phyloP scores from a whole-genome alignment of 1,140 invertebrate genomes.

The Ceratosolen fusciceps region DNA sequence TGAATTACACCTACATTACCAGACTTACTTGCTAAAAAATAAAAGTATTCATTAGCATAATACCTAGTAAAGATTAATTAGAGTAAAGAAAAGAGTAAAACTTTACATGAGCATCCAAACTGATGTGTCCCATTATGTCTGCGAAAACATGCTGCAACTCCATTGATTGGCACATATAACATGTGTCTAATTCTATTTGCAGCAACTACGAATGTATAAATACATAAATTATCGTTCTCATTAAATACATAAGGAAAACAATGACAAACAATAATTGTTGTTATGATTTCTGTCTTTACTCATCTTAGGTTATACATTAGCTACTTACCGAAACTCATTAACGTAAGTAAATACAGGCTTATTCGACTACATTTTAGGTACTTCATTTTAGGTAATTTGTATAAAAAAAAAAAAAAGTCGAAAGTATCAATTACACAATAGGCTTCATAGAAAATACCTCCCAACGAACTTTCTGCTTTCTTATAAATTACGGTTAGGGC shows the following conservation, averaged over 20 bases:
- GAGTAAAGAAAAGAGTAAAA: not conserved
- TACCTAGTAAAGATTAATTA: not conserved
- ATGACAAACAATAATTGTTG: not conserved
- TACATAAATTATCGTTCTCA: no score
- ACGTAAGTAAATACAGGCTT: slow-evolving; percentile 25
- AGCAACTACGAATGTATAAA: slow-evolving; percentile 54
- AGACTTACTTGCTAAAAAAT: slow-evolving; percentile 73
- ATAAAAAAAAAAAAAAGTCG: slow-evolving; percentile 13
- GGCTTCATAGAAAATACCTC: slow-evolving; percentile 35
- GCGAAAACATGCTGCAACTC: slow-evolving; percentile 84
- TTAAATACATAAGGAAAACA: not conserved
- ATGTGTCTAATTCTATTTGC: slow-evolving; percentile 80
- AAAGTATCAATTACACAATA: slow-evolving; percentile 24
- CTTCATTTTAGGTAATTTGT: slow-evolving; percentile 27
- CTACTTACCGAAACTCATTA: slow-evolving; percentile 39
- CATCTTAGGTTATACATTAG: slow-evolving; percentile 10
- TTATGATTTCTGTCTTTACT: slow-evolving; percentile 15
- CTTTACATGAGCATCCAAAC: slow-evolving; percentile 90
- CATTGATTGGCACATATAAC: slow-evolving; percentile 85
- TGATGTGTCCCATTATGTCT: slow-evolving; percentile 93
- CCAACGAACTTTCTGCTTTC: slow-evolving; percentile 12
- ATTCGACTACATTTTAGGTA: slow-evolving; percentile 38
- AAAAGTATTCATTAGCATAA: slow-evolving; percentile 1
- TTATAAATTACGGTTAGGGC: not conserved
- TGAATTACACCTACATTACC: slow-evolving; percentile 91